These are phyloP conservation scores for Caenorhabditis auriculariae DNA, from an alignment of 2,888 invertebrate genomes.

Conservation along the genomic window DNA sequence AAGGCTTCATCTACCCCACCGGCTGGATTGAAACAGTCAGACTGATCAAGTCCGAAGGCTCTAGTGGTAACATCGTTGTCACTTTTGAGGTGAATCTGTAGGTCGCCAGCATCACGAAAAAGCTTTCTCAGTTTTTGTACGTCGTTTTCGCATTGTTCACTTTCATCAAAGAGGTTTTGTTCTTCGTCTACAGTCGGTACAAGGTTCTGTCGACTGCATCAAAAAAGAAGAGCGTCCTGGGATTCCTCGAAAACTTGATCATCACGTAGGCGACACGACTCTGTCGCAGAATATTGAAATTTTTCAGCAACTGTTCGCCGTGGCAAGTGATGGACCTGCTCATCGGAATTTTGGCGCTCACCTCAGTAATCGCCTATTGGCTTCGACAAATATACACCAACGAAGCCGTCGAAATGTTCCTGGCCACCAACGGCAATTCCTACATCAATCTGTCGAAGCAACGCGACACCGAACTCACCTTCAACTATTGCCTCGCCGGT, in stretches of 20 bases:
- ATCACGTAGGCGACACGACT: conserved; percentile 7
- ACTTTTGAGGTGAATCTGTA: conserved; percentile 33
- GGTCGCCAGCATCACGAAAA: too few species aligned
- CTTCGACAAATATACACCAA: conserved; percentile 28
- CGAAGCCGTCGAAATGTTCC: conserved; percentile 64
- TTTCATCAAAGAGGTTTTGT: conserved; percentile 26
- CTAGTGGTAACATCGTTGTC: conserved; percentile 26
- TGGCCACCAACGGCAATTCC: conserved; percentile 64
- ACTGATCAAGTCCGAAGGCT: conserved; percentile 41
- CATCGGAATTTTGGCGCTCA: conserved; percentile 22
- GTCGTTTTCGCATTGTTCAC: conserved; percentile 32
- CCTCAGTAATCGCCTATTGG: conserved; percentile 31
- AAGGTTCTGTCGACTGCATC: conserved; percentile 10
- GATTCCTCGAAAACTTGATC: conserved; percentile 6
- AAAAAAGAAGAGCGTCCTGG: conserved; percentile 7
- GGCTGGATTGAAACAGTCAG: conserved; percentile 46
- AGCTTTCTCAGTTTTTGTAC: conserved; percentile 20
- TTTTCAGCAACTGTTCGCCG: conserved; percentile 27
- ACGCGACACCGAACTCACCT: conserved; percentile 65
- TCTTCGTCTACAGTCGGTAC: conserved; percentile 26
- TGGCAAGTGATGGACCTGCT: conserved; percentile 44
- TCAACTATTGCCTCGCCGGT: conserved; percentile 67
- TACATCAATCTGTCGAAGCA: conserved; percentile 62
- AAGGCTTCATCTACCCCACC: conserved; percentile 19
- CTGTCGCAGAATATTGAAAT: background rate